These are phyloP conservation scores for Lepisosteus osseus DNA, from an alignment of 2,113 vertebrate species.

Conservation along the genomic window DNA sequence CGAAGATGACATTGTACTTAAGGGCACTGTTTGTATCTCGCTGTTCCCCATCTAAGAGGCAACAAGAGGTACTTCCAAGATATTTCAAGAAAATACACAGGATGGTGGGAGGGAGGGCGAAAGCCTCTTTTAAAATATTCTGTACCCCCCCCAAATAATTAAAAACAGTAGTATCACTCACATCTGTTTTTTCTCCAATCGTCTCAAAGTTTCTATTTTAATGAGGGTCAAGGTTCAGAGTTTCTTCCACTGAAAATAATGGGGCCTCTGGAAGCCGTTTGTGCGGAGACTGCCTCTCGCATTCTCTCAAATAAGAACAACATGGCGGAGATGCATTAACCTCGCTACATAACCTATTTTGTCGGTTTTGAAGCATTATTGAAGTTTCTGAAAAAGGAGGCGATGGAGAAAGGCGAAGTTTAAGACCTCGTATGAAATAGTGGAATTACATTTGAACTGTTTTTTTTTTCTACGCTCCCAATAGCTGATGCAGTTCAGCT, in stretches of 20 bases:
- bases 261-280: conserved; percentile 20
- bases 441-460: too few species aligned
- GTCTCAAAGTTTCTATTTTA: conserved; percentile 23
- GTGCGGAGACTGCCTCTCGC: conserved; percentile 15
- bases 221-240: conserved; percentile 32
- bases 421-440: too few species aligned
- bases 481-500: too few species aligned
- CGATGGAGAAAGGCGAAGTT: too few species aligned
- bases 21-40: background rate
- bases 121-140: background rate
- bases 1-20: conserved; percentile 4
- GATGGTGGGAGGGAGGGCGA: background rate
- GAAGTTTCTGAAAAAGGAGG: too few species aligned
- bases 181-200: conserved; percentile 23
- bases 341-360: too few species aligned
- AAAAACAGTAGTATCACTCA: conserved; percentile 21
- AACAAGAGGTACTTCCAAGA: too few species aligned
- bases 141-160: background rate
- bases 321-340: too few species aligned
- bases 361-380: too few species aligned
- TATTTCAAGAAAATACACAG: too few species aligned
- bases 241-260: conserved; percentile 27
- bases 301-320: too few species aligned
- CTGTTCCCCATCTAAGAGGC: conserved; percentile 12
- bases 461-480: too few species aligned